Evolutionary conservation across 2,113 vertebrate genomes (phyloP).

Genomic region (Micromys minutus): DNA sequence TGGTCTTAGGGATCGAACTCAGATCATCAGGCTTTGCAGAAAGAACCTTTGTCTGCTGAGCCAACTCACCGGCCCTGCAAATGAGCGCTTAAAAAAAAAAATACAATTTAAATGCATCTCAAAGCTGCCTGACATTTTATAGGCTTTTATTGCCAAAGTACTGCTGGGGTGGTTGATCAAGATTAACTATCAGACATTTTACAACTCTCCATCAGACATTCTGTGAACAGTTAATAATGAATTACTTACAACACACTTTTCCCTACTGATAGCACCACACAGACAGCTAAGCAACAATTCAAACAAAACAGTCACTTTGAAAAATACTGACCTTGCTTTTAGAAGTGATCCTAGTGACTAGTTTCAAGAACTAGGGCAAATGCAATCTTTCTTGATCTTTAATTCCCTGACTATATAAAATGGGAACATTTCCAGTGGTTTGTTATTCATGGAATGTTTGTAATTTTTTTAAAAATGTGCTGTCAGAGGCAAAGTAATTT

Average conservation of each 20-base stretch:
- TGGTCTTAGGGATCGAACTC: not conserved
- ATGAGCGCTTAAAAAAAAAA: not conserved
- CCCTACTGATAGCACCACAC: not conserved
- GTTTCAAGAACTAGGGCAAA: not conserved
- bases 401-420: not conserved
- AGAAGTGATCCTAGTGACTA: not conserved
- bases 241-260: not conserved
- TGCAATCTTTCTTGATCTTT: not conserved
- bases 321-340: not conserved
- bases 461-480: not conserved
- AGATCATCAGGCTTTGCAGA: not conserved
- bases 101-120: not conserved
- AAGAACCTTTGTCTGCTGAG: not conserved
- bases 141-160: not conserved
- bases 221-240: not conserved
- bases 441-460: not conserved
- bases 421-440: not conserved
- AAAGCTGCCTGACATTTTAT: constrained; percentile 20
- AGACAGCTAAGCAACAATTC: not conserved
- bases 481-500: constrained; percentile 11
- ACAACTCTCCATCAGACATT: not conserved
- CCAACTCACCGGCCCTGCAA: not conserved
- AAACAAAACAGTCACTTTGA: not conserved
- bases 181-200: not conserved
- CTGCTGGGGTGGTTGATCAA: not conserved